Conservation (phyloP, 2,888 invertebrate species). For the Mechanitis messenoides region DNA sequence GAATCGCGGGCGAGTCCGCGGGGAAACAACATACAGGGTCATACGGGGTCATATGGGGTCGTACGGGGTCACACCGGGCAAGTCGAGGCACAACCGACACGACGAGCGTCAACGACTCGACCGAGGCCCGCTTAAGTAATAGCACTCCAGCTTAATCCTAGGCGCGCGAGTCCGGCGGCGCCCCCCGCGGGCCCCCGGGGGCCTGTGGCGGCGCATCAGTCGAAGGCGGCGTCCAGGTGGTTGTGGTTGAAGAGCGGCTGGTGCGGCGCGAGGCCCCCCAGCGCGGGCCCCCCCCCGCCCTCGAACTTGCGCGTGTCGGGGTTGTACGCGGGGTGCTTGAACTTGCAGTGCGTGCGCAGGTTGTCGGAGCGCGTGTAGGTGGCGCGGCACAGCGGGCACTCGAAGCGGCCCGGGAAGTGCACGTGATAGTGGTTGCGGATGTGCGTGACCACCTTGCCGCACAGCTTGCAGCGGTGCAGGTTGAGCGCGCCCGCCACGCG, state of each 20-base stretch:
- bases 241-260: slow-evolving; percentile 73
- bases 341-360: slow-evolving; percentile 94
- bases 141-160: slow-evolving; percentile 74
- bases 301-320: slow-evolving; percentile 92
- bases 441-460: slow-evolving; percentile 96
- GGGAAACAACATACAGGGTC: slow-evolving; percentile 13
- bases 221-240: slow-evolving; percentile 76
- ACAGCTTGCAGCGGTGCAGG: slow-evolving; percentile 95
- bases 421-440: slow-evolving; percentile 96
- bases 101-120: slow-evolving; percentile 40
- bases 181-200: slow-evolving; percentile 63
- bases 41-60: slow-evolving; percentile 18
- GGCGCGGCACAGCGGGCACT: slow-evolving; percentile 93
- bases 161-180: slow-evolving; percentile 50
- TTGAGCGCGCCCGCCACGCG: slow-evolving; percentile 94
- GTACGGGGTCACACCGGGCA: slow-evolving; percentile 69
- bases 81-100: slow-evolving; percentile 75
- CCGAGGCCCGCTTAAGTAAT: slow-evolving; percentile 71
- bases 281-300: slow-evolving; percentile 64
- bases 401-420: slow-evolving; percentile 94
- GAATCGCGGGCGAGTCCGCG: slow-evolving; percentile 13
- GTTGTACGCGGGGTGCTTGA: slow-evolving; percentile 92
- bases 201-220: slow-evolving; percentile 70
- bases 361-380: slow-evolving; percentile 95
- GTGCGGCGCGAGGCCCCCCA: slow-evolving; percentile 66